Evolutionary conservation across 2,113 vertebrate species (phyloP), one percentile per base, ranked within the genome.

Genomic region (Pampusana beccarii): DNA sequence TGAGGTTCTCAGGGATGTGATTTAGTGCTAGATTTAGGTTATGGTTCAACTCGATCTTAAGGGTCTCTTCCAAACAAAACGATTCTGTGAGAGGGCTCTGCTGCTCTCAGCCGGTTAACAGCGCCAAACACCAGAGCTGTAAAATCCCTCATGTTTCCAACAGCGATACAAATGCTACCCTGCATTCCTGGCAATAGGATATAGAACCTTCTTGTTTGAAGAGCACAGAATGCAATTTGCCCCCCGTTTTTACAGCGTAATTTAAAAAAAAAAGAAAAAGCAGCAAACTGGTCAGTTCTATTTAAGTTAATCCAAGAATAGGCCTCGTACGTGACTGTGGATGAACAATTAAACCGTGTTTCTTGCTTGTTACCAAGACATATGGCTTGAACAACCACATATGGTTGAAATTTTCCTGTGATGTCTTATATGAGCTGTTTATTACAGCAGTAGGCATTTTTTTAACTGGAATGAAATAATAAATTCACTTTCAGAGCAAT

Each of bases 251-350:
- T 54, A 8, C 7, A 1, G 0, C 0, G 20, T 2, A 5, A 33
- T 36, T 71, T 12, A 3, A 40, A 28, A 36, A 31, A 61, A 51
- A 15, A 48, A 11, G n/a, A n/a, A n/a, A n/a, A n/a, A n/a, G n/a
- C n/a, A 53, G 5, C 40, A 53, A 11, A 24, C 3, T 1, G 11
- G 5, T 10, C 38, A 28, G 33, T n/a, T 46, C 36, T 18, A 0
- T 38, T 13, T 24, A 29, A 11, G 10, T 18, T 58, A 36, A 15
- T 7, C 19, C 2, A 0, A 56, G 46, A 54, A 44, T 1, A 73
- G 31, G 25, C 33, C 44, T 61, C 0, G 0, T 51, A 13, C 1
- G 0, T 28, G 34, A 17, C 31, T 7, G 0, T 0, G 19, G 46
- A 24, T n/a, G 36, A 50, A 46, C 26, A 34, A 64, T 7, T 13